Conservation (phyloP, 2,888 invertebrate genomes). For the Cephonodes hylas region DNA sequence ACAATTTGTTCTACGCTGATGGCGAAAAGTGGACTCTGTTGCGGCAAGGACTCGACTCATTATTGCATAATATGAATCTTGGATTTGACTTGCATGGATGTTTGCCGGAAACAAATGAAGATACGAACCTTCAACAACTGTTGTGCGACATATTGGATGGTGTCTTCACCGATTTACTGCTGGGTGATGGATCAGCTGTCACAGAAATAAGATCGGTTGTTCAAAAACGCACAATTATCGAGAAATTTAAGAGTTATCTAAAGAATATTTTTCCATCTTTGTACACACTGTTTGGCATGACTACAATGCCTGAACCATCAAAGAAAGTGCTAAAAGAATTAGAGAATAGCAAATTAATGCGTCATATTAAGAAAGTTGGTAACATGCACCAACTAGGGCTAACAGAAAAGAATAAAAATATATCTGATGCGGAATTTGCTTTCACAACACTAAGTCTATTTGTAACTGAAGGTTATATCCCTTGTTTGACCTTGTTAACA, state of each 20-base stretch:
- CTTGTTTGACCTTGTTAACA: slow-evolving; percentile 58
- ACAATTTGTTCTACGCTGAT: slow-evolving; percentile 77
- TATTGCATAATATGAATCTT: slow-evolving; percentile 55
- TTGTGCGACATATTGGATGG: slow-evolving; percentile 73
- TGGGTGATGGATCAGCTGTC: slow-evolving; percentile 50
- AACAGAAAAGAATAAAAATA: slow-evolving; percentile 45
- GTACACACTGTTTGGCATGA: slow-evolving; percentile 55
- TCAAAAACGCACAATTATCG: slow-evolving; percentile 48
- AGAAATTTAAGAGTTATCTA: slow-evolving; percentile 63
- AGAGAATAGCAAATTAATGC: slow-evolving; percentile 41
- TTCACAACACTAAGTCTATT: slow-evolving; percentile 57
- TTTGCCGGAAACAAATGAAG: slow-evolving; percentile 77
- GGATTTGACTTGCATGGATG: slow-evolving; percentile 67
- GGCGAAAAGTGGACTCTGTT: slow-evolving; percentile 74
- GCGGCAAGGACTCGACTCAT: slow-evolving; percentile 58
- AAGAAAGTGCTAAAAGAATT: background rate
- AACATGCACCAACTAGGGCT: slow-evolving; percentile 47
- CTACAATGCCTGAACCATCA: slow-evolving; percentile 37
- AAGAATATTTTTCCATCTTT: slow-evolving; percentile 70
- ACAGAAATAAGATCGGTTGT: slow-evolving; percentile 49
- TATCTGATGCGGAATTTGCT: slow-evolving; percentile 50
- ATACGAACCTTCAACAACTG: slow-evolving; percentile 72
- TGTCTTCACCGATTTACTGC: slow-evolving; percentile 67
- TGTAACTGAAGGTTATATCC: slow-evolving; percentile 67
- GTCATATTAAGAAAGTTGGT: slow-evolving; percentile 48